Base-by-base conservation (phyloP, 1,140 invertebrate genomes). In the Bicyclus anynana region DNA sequence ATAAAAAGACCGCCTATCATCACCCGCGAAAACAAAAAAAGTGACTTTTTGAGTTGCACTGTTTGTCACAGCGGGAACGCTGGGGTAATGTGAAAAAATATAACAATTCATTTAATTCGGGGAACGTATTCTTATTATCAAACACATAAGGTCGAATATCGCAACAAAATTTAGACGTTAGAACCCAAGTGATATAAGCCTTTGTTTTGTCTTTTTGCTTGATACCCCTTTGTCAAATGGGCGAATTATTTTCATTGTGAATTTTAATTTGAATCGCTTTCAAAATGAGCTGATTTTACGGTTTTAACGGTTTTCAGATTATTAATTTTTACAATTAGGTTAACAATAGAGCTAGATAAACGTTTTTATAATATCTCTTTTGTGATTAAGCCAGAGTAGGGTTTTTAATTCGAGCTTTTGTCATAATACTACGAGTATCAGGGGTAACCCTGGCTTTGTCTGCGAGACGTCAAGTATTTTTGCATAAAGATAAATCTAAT, bases 1-100 rank as follows among this genome's bases (percentile, higher is more conserved):
- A 52, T 52, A 42, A 29, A 59, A 68, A 65, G 56, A 68, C 67
- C 67, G 67, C 69, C 70, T 71, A 66, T 72, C 77, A 69, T 42
- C 69, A 51, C 49, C 20, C 53, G 48, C 5, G 16, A 16, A 62
- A 59, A 77, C 74, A 77, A 70, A 77, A 77, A 63, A 51, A 59
- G 37, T 40, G 29, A 55, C 53, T 18, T 76, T 74, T 67, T 69
- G 60, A 44, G 33, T 58, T 63, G 58, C 64, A 67, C 66, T 66
- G 67, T 46, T 17, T 17, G 50, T 56, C 77, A 14, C 74, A 63
- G 71, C 77, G 69, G 77, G 74, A 50, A 44, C 12, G 6, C 17
- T 35, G 10, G 7, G 5, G 9, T 12, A 23, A 40, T 26, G 13
- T 23, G 40, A 26, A 16, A 26, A 10, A 16, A n/a, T n/a, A n/a